Evolutionary conservation across 1,140 invertebrate species (phyloP), one percentile per base, ranked within the genome.

Genomic region (Lepidurus arcticus): DNA sequence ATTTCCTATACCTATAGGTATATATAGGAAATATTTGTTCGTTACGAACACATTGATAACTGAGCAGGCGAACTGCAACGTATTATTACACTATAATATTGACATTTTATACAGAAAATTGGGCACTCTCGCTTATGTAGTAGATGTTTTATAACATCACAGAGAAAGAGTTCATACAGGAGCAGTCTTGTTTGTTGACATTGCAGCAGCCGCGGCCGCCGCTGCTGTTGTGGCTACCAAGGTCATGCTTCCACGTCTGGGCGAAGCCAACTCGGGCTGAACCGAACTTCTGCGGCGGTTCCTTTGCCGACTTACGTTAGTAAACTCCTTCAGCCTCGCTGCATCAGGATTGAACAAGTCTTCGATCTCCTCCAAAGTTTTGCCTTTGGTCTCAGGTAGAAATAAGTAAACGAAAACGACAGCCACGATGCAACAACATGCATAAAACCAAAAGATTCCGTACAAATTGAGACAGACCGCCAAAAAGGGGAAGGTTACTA

Each of bases 301-400:
- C 8, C 45, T 47, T 47, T 16, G 45, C 45, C 4, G 34, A 34
- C 4, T 34, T 4, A 34, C 2, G 2, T 4, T 3, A 34, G 34
- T 3, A 34, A 34, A 47, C 5, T 47, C 45, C 45, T 47, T 47
- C 45, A 11, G 6, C 10, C 16, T 16, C 1, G 45, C 16, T 6
- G 1, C 16, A 11, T 47, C 45, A 11, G 45, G 10, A 1, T 21
- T 73, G 34, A 79, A 79, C 74, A 78, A 26, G 16, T 42, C 24
- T 65, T 79, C 78, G 82, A 98, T 95, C 84, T 96, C 91, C 73
- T 93, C 90, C 21, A 92, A 85, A 34, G 88, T 91, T 84, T 93
- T 94, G 2, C 95, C 95, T 84, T 95, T 96, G 0, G 96, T 98
- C 87, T 98, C 96, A 0, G 94, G 93, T 10, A 98, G 88, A 44